Evolutionary conservation across 2,797 vertebrate genomes (phyloP), one percentile per base, ranked within the genome.

Genomic region (Hydrophis major): DNA sequence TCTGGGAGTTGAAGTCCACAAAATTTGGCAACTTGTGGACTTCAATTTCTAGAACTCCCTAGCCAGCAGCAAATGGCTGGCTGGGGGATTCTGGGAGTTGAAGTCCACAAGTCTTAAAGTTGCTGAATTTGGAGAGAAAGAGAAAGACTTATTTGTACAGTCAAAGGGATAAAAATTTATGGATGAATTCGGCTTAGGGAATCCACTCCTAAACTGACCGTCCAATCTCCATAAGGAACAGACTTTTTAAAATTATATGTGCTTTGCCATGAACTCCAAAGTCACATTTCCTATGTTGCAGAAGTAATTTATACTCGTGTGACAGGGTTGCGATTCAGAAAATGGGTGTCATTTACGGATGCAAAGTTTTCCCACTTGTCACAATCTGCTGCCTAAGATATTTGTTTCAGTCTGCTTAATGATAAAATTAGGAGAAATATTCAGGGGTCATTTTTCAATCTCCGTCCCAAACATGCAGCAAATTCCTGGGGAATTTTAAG

Each of bases 111-210:
- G 28, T 66, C 63, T 66, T 66, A 66, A 66, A 66, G 27, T 66
- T 66, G 61, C 61, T 27, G n/a, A 13, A 28, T 66, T 66, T n/a
- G 61, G 32, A 18, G 16, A 74, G 32, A 16, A 20, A 18, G 16
- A 74, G 32, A 16, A 20, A 74, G 93, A 83, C 90, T 87, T 87
- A 88, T 90, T 37, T 32, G 18, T 88, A 69, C 1, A 0, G 25
- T 92, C 94, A 94, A 93, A 56, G 42, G 78, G 94, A 89, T 90
- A 42, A 63, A 89, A 57, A 50, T 28, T 2, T 60, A 0, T 50
- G 50, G 50, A 50, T 53, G 50, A 0, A 69, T 86, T 60, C 27
- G 8, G 11, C 11, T 32, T 55, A 27, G 56, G 92, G 22, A 7
- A 2, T 22, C 1, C 1, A 1, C 32, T 78, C 42, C 0, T 32